A percentile compares a stretch with the other conserved stretches of the same genome.
These are phyloP conservation scores for Trichoplusia ni DNA, from an alignment of 1,140 invertebrate species.

Conservation along the genomic window DNA sequence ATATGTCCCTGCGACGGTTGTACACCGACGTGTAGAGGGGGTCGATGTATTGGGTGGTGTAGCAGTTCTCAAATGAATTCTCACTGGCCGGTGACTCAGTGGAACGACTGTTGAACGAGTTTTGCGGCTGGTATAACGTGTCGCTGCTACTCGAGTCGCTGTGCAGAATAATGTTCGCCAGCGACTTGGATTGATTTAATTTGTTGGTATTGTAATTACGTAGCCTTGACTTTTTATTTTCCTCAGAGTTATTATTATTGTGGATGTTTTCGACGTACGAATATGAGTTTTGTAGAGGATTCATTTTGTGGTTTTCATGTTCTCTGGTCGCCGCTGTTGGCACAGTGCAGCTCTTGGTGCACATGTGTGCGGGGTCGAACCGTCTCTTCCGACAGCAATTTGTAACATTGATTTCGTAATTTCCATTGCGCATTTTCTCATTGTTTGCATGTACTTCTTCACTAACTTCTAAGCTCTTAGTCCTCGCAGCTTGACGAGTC, in stretches of 20 bases:
- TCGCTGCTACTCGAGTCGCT: conserved; percentile 78
- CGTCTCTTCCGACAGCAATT: conserved; percentile 69
- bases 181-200: conserved; percentile 76
- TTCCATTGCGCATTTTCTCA: conserved; percentile 64
- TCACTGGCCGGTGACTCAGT: conserved; percentile 76
- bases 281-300: conserved; percentile 64
- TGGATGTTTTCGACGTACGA: conserved; percentile 64
- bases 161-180: conserved; percentile 76
- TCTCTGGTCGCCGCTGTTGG: conserved; percentile 51
- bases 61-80: conserved; percentile 74
- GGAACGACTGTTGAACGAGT: conserved; percentile 68
- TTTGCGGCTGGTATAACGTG: conserved; percentile 76
- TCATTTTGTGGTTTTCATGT: conserved; percentile 57
- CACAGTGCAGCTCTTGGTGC: conserved; percentile 68
- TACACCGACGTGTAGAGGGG: conserved; percentile 75
- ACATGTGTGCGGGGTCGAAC: conserved; percentile 77
- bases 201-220: conserved; percentile 75
- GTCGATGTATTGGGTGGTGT: conserved; percentile 72
- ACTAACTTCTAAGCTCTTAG: conserved; percentile 78
- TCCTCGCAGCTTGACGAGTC: conserved; percentile 81
- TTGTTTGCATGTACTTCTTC: conserved; percentile 62
- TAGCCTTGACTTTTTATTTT: conserved; percentile 66
- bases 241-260: conserved; percentile 58
- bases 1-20: conserved; percentile 72
- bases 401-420: conserved; percentile 64